Evolutionary conservation across 2,113 vertebrate genomes (phyloP), one percentile per base, ranked within the genome.

Genomic region (Terrapene triunguis): DNA sequence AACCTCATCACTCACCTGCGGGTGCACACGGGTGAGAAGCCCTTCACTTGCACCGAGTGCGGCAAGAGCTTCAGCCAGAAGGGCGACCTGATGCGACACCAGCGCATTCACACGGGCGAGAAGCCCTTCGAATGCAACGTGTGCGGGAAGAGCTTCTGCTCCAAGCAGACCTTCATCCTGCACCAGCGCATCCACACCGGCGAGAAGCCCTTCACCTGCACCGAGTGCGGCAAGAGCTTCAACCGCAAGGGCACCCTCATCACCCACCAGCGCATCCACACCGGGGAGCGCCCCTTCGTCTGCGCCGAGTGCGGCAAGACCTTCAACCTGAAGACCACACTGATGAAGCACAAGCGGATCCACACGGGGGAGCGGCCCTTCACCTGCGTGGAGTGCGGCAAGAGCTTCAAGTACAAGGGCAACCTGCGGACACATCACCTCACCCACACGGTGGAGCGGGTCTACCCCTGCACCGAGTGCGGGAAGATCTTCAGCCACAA

Each of bases 381-480:
- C 82, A 44, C 97, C 89, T 98, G 98, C 96, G 82, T 90, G 8
- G 97, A 98, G 94, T 98, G 98, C 6, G 97, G 97, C 44, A 98
- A 98, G 98, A 97, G 98, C 96, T 98, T 98, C 98, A 98, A 98
- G 95, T 98, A 98, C 97, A 98, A 98, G 84, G 98, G 98, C 91
- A 98, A 98, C 80, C 98, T 98, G 72, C 98, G 97, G 89, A 98
- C 97, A 47, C 98, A 98, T 94, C 98, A 93, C 92, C 97, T 97
- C 91, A 98, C 98, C 59, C 98, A 98, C 96, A 85, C 96, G 5
- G 98, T 97, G 94, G 94, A 98, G 96, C 96, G 98, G 17, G 97
- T 97, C 1, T 98, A 97, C 72, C 97, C 96, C 50, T 98, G 98
- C 87, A 85, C 97, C 0, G 97, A 98, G 82, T 98, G 98, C 1